Conservation (phyloP, 2,797 vertebrate species). For the Tokudaia tokunoshimensis region DNA sequence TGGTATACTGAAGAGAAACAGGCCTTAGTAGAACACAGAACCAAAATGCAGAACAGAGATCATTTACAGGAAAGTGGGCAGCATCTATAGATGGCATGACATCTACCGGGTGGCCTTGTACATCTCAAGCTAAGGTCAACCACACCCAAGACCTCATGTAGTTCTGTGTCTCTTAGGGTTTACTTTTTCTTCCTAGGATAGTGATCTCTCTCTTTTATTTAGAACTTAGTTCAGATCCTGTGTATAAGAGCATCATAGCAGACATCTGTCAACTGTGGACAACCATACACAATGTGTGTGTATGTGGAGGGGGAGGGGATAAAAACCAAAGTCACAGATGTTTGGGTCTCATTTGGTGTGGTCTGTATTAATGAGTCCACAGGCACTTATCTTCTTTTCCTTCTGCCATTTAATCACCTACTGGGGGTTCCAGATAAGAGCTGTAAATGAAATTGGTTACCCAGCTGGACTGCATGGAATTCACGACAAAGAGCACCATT, state of each 20-base stretch:
- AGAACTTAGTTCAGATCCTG: neutral
- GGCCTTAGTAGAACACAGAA: neutral
- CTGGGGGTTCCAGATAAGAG: constrained; percentile 60
- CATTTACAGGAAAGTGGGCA: neutral
- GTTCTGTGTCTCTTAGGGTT: neutral
- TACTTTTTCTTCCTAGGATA: neutral
- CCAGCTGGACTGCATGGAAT: neutral
- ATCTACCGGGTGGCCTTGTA: rapidly evolving
- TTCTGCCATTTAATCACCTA: constrained; percentile 54
- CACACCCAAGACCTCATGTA: neutral
- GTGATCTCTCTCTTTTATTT: neutral
- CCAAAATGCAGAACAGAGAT: neutral
- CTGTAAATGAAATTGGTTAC: neutral
- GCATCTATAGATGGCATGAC: no score
- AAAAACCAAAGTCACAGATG: neutral
- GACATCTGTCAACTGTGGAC: neutral
- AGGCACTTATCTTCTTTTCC: constrained; percentile 22
- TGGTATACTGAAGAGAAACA: neutral
- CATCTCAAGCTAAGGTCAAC: neutral
- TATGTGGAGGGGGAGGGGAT: neutral
- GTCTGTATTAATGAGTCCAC: rapidly evolving
- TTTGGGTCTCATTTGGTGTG: neutral
- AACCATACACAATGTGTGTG: neutral
- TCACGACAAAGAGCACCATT: neutral
- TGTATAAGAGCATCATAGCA: neutral